Evolutionary conservation across 2,113 vertebrate genomes (phyloP), one percentile per base, ranked within the genome.

Genomic region (Macrotis lagotis): DNA sequence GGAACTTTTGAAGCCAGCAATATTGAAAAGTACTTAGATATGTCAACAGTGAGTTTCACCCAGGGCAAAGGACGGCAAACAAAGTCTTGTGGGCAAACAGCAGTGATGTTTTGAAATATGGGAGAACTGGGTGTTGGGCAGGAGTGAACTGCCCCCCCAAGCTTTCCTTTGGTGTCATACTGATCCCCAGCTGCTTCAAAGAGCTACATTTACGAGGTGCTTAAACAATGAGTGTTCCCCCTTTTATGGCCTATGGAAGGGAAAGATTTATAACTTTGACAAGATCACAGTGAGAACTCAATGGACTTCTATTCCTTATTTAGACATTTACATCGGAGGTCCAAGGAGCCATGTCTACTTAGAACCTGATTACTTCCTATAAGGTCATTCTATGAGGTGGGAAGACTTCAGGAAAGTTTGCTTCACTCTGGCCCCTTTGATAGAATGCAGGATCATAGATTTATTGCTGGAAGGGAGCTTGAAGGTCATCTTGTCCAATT

Each of bases 1-100:
- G 37, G 50, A 49, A 90, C 66, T 44, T 96, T 88, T 48, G 93
- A 94, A 90, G 55, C 12, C 9, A 93, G 93, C 25, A 90, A 94
- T 88, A 89, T 53, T 90, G n/a, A 91, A 92, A 91, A 90, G 0
- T 90, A 53, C 90, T 92, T 92, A 51, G 1, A 11, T 91, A 48
- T 53, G 0, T 94, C 93, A 59, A 83, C n/a, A 90, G 89, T 50
- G 83, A 91, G 25, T 88, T 92, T 37, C 91, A 74, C 25, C 28
- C 90, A 97, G 89, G 51, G 9, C 50, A 51, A 59, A 44, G 50
- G 25, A 31, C 25, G 25, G 50, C 25, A 48, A 47, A 1, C 48
- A 88, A 50, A 53, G n/a, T 93, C 24, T 90, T 48, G 8, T 48
- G 9, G 25, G 51, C 91, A 31, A 50, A 88, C 91, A 48, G 31